Percentiles rank a stretch among this genome's conserved stretches.
Conservation (phyloP, 2,797 vertebrate genomes). For the Lutjanus campechanus region DNA sequence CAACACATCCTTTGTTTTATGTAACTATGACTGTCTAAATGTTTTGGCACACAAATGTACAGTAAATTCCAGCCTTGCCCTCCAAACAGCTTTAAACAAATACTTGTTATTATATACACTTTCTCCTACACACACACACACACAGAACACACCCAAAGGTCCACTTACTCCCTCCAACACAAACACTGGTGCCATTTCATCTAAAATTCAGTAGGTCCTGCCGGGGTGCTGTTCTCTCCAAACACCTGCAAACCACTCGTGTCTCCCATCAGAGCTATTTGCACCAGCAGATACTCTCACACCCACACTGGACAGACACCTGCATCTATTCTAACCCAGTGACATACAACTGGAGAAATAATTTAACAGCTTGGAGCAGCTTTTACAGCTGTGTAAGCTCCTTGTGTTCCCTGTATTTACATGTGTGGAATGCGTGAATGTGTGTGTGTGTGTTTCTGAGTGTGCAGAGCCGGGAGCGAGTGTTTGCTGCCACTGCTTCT, state of each 20-base stretch:
- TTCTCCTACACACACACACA: slow-evolving; percentile 17
- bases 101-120: slow-evolving; percentile 11
- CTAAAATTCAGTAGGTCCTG: slow-evolving; percentile 47
- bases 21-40: background rate
- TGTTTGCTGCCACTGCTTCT: slow-evolving; percentile 44
- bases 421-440: slow-evolving; percentile 28
- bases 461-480: slow-evolving; percentile 43
- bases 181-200: slow-evolving; percentile 49
- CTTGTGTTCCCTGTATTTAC: slow-evolving; percentile 42
- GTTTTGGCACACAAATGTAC: background rate
- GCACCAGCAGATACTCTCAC: slow-evolving; percentile 42
- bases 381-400: slow-evolving; percentile 56
- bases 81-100: slow-evolving; percentile 21
- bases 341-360: slow-evolving; percentile 52
- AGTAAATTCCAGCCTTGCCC: slow-evolving; percentile 5
- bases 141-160: slow-evolving; percentile 32
- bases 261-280: slow-evolving; percentile 56
- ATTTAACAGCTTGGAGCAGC: slow-evolving; percentile 54
- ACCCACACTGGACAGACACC: slow-evolving; percentile 58
- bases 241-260: slow-evolving; percentile 66
- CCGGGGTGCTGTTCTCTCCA: slow-evolving; percentile 41
- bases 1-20: background rate
- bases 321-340: slow-evolving; percentile 55
- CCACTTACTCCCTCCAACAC: slow-evolving; percentile 43
- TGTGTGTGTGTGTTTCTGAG: slow-evolving; percentile 14